Conservation (phyloP, 2,113 vertebrate species). For the Pipa parva region DNA sequence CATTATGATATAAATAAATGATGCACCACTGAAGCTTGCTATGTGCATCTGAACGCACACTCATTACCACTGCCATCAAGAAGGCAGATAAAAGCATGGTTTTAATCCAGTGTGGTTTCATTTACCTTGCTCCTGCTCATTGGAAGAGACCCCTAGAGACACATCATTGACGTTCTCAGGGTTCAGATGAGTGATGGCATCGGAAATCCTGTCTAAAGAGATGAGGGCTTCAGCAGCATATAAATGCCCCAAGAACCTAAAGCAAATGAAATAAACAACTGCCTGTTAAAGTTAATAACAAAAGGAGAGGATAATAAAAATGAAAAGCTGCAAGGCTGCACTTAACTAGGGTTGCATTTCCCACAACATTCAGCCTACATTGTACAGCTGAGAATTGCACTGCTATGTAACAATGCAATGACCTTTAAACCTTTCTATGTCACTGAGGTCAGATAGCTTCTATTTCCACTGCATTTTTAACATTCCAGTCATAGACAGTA, state of each 20-base stretch:
- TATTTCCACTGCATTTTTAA: slow-evolving; percentile 11
- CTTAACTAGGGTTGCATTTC: background rate
- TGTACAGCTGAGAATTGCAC: background rate
- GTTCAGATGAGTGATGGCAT: slow-evolving; percentile 93
- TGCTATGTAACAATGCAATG: slow-evolving; percentile 1
- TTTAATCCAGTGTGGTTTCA: slow-evolving; percentile 51
- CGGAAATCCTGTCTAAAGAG: slow-evolving; percentile 95
- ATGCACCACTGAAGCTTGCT: slow-evolving; percentile 6
- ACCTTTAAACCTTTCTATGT: slow-evolving; percentile 10
- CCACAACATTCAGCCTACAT: background rate
- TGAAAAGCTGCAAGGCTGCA: background rate
- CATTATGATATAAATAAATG: slow-evolving; percentile 16
- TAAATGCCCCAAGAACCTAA: slow-evolving; percentile 92
- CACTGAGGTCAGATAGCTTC: slow-evolving; percentile 6
- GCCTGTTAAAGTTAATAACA: background rate
- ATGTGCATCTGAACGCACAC: background rate
- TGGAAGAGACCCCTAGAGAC: slow-evolving; percentile 83
- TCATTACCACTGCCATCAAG: slow-evolving; percentile 22
- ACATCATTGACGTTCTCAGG: slow-evolving; percentile 95
- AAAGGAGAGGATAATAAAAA: background rate
- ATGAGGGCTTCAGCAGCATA: slow-evolving; percentile 97
- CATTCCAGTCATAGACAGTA: slow-evolving; percentile 1
- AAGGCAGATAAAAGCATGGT: slow-evolving; percentile 45
- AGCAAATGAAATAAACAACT: slow-evolving; percentile 39
- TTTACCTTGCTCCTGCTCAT: slow-evolving; percentile 94